Conservation (phyloP, 2,888 invertebrate species). For the Euplexia lucipara region DNA sequence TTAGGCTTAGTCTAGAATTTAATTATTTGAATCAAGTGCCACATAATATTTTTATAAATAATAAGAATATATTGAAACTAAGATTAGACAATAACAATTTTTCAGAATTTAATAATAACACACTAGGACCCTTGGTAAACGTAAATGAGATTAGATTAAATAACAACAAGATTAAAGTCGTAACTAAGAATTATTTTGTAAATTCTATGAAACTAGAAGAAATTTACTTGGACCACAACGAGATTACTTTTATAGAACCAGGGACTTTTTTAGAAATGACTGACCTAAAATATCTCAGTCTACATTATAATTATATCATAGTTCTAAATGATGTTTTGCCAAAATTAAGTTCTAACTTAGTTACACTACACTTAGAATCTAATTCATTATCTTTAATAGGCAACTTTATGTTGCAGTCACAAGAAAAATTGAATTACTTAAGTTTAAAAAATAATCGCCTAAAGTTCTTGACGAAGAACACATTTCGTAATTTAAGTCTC, state of each 20-base stretch:
- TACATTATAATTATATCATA: constrained; percentile 95
- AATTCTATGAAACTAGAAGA: constrained; percentile 94
- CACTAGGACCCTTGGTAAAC: constrained; percentile 94
- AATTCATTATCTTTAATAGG: constrained; percentile 94
- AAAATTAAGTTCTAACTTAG: constrained; percentile 92
- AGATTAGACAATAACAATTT: constrained; percentile 97
- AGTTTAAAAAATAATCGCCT: constrained; percentile 95
- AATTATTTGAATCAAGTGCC: constrained; percentile 96
- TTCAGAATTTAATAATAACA: constrained; percentile 94
- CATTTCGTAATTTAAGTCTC: constrained; percentile 94
- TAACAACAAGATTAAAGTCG: constrained; percentile 94
- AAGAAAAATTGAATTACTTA: constrained; percentile 95
- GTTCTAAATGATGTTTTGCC: constrained; percentile 95
- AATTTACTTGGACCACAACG: constrained; percentile 96
- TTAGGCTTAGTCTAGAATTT: constrained; percentile 95
- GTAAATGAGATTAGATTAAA: constrained; percentile 95
- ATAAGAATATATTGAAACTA: constrained; percentile 94
- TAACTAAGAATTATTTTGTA: constrained; percentile 94
- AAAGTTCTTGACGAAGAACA: constrained; percentile 92
- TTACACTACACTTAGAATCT: constrained; percentile 94
- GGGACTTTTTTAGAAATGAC: constrained; percentile 94
- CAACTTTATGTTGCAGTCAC: constrained; percentile 94
- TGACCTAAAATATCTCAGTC: constrained; percentile 95
- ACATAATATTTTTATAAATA: constrained; percentile 94
- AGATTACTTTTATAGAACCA: constrained; percentile 95